These are phyloP conservation scores for Alaudala cheleensis DNA, from an alignment of 2,113 vertebrate species.

Conservation along the genomic window DNA sequence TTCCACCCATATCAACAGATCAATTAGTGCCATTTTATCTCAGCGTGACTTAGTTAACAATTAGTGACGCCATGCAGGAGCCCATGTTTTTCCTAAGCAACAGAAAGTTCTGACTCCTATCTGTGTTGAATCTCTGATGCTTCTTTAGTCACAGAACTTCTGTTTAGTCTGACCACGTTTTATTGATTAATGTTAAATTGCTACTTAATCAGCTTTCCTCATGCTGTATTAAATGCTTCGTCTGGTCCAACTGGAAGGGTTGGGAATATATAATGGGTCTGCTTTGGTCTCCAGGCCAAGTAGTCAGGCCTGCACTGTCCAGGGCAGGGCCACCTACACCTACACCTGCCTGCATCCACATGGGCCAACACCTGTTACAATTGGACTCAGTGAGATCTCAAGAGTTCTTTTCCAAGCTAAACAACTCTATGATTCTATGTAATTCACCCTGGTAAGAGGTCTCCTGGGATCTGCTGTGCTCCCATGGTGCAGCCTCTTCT, in stretches of 20 bases:
- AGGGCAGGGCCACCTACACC: not conserved
- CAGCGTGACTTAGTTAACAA: not conserved
- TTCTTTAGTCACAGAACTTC: not conserved
- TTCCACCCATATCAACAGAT: not conserved
- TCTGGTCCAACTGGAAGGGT: not conserved
- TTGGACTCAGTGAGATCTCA: not conserved
- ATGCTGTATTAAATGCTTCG: not conserved
- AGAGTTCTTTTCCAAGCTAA: not conserved
- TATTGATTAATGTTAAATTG: not conserved
- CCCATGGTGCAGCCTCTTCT: not conserved
- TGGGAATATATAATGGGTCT: not conserved
- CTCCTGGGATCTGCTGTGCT: not conserved
- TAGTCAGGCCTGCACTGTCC: not conserved
- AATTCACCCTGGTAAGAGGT: not conserved
- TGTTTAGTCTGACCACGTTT: not conserved
- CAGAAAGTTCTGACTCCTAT: not conserved
- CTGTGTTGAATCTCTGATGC: not conserved
- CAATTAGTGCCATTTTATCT: conserved; percentile 8
- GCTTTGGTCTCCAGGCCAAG: not conserved
- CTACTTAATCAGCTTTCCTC: not conserved
- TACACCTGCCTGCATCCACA: not conserved
- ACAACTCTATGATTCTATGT: not conserved
- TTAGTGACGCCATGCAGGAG: not conserved
- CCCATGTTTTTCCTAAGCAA: not conserved
- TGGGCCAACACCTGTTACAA: not conserved